These are phyloP conservation scores for Pelecanus crispus DNA, from an alignment of 2,113 vertebrate genomes.

Conservation along the genomic window DNA sequence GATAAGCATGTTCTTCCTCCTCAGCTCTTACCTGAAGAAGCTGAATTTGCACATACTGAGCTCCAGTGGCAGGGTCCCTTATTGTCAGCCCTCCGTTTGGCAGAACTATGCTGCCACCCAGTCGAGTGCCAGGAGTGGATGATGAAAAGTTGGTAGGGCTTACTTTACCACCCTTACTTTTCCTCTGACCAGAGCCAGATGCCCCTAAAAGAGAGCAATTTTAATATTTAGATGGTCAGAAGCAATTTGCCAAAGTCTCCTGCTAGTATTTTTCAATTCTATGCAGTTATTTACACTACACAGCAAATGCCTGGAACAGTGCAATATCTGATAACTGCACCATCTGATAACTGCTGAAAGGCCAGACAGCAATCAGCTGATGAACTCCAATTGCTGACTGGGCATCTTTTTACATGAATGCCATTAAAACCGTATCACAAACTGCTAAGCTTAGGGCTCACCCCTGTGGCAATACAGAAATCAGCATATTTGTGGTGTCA, in stretches of 20 bases:
- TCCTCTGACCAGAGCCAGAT: constrained; percentile 73
- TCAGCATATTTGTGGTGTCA: neutral
- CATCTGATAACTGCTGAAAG: neutral
- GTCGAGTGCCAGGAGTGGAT: constrained; percentile 53
- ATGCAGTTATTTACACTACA: neutral
- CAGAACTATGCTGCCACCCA: constrained; percentile 69
- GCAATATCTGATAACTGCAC: neutral
- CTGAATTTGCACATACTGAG: constrained; percentile 90
- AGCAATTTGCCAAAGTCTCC: neutral
- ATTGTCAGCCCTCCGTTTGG: constrained; percentile 77
- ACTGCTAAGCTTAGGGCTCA: neutral
- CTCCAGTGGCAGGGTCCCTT: constrained; percentile 78
- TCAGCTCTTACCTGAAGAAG: constrained; percentile 84
- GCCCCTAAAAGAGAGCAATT: constrained; percentile 63
- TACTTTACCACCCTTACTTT: constrained; percentile 72
- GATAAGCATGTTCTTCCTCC: neutral
- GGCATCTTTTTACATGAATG: neutral
- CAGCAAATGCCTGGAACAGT: neutral
- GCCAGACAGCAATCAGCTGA: neutral
- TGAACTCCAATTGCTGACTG: neutral
- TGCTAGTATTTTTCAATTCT: neutral
- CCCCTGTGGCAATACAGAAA: neutral
- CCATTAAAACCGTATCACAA: neutral
- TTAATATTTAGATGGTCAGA: neutral
- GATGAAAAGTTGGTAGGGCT: constrained; percentile 31